A percentile compares a stretch with the other conserved stretches of the same genome.
Evolutionary conservation across 2,113 vertebrate species (phyloP).

Genomic region (Heliornis fulica): DNA sequence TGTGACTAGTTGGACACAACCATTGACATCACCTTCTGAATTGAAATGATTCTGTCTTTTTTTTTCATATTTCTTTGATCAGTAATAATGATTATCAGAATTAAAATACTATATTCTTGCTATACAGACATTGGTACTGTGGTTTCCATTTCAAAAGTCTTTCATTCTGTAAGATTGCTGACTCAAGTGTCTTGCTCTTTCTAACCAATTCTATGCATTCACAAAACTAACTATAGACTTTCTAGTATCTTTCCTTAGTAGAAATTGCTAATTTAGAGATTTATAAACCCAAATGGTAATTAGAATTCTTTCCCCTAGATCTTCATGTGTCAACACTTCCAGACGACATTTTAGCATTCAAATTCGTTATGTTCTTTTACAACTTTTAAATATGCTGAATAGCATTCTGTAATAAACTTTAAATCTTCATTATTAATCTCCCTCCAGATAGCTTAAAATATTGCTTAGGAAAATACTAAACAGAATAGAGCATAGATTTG

Average conservation of each 20-base stretch:
- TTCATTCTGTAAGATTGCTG: background rate
- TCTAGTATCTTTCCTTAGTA: background rate
- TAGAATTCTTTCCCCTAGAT: background rate
- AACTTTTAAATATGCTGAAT: background rate
- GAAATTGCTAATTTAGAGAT: background rate
- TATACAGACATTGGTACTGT: background rate
- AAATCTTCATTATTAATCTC: background rate
- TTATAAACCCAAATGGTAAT: background rate
- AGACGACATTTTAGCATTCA: background rate
- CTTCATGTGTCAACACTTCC: background rate
- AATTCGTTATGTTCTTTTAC: background rate
- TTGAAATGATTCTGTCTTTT: background rate
- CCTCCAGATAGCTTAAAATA: background rate
- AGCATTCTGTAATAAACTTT: background rate
- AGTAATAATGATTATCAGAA: background rate
- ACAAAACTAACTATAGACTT: background rate
- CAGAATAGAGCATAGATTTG: background rate
- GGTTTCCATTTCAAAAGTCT: background rate
- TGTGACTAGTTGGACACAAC: background rate
- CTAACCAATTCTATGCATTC: background rate
- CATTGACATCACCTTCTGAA: fast-evolving
- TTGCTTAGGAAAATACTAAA: background rate
- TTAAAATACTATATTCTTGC: background rate
- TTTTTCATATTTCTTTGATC: background rate
- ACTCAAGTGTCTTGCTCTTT: background rate